Evolutionary conservation across 2,797 vertebrate genomes (phyloP).

Genomic region (Sebastes alutus): DNA sequence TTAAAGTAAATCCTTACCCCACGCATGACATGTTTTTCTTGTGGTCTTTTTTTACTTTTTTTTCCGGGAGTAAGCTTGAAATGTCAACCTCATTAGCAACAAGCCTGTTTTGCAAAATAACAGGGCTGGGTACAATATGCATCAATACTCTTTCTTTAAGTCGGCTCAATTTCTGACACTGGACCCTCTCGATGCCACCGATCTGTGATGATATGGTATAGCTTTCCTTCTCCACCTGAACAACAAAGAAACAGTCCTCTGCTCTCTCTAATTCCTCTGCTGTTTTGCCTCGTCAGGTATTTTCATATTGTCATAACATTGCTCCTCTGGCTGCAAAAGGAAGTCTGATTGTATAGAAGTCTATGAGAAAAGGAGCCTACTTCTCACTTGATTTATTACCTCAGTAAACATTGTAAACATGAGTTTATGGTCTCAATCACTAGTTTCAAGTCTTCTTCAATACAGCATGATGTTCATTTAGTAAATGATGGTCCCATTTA

Average conservation of each 20-base stretch:
- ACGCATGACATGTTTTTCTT: not conserved
- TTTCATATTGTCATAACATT: not conserved
- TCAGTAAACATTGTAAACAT: too few relatives aligned
- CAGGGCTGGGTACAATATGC: not conserved
- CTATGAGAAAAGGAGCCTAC: too few relatives aligned
- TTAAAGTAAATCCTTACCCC: not conserved
- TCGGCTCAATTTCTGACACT: not conserved
- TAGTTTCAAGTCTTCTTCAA: too few relatives aligned
- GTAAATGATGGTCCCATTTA: too few relatives aligned
- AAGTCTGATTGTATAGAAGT: too few relatives aligned
- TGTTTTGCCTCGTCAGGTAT: not conserved
- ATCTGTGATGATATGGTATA: not conserved
- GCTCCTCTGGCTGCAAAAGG: too few relatives aligned
- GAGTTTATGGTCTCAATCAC: too few relatives aligned
- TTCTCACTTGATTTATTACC: too few relatives aligned
- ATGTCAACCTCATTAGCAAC: slow-evolving; percentile 52
- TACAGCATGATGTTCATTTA: too few relatives aligned
- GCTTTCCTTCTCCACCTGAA: not conserved
- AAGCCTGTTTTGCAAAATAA: slow-evolving; percentile 10
- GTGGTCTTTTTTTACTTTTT: not conserved
- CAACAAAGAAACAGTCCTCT: not conserved
- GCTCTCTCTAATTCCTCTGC: too few relatives aligned
- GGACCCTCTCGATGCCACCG: not conserved
- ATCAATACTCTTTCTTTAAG: not conserved
- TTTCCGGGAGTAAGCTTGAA: not conserved